Percentiles rank a stretch among this genome's conserved stretches.
phyloP scores from a whole-genome alignment of 2,797 vertebrate species.

The Sebastes steindachneri region DNA sequence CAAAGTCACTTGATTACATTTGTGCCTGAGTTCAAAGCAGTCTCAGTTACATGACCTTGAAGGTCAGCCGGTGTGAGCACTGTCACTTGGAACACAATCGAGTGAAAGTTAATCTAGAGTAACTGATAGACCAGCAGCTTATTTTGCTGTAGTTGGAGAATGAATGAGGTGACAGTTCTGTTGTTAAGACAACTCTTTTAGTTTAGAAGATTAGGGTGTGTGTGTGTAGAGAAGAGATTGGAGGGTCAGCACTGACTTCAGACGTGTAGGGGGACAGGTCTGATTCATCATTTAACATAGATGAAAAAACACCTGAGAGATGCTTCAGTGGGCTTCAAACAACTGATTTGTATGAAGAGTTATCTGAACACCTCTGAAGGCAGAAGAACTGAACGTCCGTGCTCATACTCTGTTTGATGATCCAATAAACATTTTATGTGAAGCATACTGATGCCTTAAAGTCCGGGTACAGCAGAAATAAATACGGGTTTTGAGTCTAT shows the following conservation, averaged over 20 bases:
- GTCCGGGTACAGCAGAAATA: too few relatives aligned
- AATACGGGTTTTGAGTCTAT: too few relatives aligned
- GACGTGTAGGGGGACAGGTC: too few relatives aligned
- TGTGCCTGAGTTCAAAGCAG: not conserved
- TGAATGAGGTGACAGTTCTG: not conserved
- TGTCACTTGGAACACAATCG: not conserved
- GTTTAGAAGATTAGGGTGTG: not conserved
- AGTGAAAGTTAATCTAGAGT: slow-evolving; percentile 17
- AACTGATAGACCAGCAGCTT: not conserved
- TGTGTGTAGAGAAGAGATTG: not conserved
- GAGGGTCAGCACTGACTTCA: not conserved
- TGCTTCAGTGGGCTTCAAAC: not conserved
- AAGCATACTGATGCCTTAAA: too few relatives aligned
- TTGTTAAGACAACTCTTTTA: not conserved
- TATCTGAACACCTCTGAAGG: not conserved
- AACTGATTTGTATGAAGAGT: not conserved
- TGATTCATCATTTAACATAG: not conserved
- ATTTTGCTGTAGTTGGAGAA: not conserved
- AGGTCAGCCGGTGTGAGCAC: not conserved
- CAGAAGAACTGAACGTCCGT: not conserved
- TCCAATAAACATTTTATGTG: too few relatives aligned
- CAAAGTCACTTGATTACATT: slow-evolving; percentile 5
- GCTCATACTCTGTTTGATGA: not conserved
- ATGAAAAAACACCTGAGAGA: not conserved
- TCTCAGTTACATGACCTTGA: slow-evolving; percentile 10